Conservation (phyloP, 1,140 invertebrate genomes). For the Cephus cinctus region DNA sequence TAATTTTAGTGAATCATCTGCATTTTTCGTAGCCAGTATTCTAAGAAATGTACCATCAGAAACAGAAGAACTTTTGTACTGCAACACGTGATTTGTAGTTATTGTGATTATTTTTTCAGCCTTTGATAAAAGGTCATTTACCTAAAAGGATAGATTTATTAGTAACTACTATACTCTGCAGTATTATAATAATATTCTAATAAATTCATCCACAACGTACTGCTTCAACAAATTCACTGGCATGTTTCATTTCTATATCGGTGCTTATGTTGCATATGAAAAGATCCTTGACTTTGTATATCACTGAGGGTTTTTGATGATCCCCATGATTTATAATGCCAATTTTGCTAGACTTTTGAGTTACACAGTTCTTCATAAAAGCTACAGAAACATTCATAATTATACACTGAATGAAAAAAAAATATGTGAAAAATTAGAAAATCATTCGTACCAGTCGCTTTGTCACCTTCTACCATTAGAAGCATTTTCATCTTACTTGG, state of each 20-base stretch:
- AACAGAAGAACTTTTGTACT: conserved; percentile 32
- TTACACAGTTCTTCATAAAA: conserved; percentile 10
- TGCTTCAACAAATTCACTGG: conserved; percentile 33
- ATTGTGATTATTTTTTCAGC: conserved; percentile 32
- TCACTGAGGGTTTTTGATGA: conserved; percentile 27
- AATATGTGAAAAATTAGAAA: conserved; percentile 1
- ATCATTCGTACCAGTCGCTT: conserved; percentile 30
- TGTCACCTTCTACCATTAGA: conserved; percentile 36
- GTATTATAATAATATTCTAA: neutral
- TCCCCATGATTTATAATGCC: conserved; percentile 32
- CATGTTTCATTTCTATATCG: conserved; percentile 33
- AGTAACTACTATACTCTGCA: neutral
- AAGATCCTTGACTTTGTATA: conserved; percentile 33
- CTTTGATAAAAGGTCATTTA: conserved; percentile 32
- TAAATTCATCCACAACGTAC: conserved; percentile 23
- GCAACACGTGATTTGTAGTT: conserved; percentile 36
- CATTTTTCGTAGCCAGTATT: conserved; percentile 32
- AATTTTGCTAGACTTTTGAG: conserved; percentile 27
- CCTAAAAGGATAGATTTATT: conserved; percentile 30
- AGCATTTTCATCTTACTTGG: conserved; percentile 32
- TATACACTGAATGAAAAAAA: neutral
- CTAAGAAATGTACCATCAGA: conserved; percentile 32
- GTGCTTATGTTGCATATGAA: conserved; percentile 36
- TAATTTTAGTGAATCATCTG: conserved; percentile 15
- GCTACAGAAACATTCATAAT: conserved; percentile 20